These are phyloP conservation scores for Desmophyllum pertusum DNA, from an alignment of 92 coral and sea anemone genomes.

Conservation along the genomic window DNA sequence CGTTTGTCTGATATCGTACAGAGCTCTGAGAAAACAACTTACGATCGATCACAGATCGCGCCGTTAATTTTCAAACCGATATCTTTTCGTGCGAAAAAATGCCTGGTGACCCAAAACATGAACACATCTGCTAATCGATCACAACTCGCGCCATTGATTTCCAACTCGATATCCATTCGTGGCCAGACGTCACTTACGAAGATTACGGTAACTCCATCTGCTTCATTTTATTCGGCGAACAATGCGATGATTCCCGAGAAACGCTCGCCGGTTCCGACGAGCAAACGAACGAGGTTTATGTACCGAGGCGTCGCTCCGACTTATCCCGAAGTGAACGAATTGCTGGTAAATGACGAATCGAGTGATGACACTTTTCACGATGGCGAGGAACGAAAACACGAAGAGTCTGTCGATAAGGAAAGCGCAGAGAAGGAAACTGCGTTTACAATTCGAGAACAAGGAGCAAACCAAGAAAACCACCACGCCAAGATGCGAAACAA, in stretches of 20 bases:
- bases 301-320: conserved; percentile 21
- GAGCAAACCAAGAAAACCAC: not conserved
- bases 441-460: not conserved
- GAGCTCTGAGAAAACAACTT: not conserved
- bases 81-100: conserved; percentile 23
- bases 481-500: conserved; percentile 8
- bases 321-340: not conserved
- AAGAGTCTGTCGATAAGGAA: not conserved
- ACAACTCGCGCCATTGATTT: conserved; percentile 12
- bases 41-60: not conserved
- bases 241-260: conserved; percentile 33
- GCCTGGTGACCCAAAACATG: not conserved
- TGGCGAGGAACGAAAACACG: no score
- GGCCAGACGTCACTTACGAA: conserved; percentile 35
- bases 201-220: conserved; percentile 39
- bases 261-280: conserved; percentile 57
- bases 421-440: not conserved
- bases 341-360: not conserved
- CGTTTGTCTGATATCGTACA: not conserved
- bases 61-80: conserved; percentile 36
- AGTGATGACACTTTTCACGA: not conserved
- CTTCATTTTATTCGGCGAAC: conserved; percentile 13
- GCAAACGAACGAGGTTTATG: conserved; percentile 49
- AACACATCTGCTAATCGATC: conserved; percentile 1
- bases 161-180: conserved; percentile 46